These are phyloP conservation scores for Xestobium rufovillosum DNA, from an alignment of 2,888 invertebrate species.

Conservation along the genomic window DNA sequence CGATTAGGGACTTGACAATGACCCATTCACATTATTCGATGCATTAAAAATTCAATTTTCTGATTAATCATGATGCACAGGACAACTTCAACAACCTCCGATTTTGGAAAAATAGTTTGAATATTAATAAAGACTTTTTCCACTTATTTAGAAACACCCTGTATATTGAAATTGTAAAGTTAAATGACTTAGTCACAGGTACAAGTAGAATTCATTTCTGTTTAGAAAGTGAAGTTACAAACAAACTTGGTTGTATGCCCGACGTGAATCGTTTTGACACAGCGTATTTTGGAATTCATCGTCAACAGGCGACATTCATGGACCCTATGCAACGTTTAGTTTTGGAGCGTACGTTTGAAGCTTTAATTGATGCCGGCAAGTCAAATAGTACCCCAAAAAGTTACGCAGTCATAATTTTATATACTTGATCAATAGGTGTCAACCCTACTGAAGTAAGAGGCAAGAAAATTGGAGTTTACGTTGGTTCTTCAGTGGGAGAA, in stretches of 20 bases:
- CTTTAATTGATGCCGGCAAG: constrained; percentile 45
- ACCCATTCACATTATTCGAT: too few relatives aligned
- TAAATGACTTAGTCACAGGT: too few relatives aligned
- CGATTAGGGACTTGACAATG: too few relatives aligned
- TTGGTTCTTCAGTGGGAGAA: constrained; percentile 43
- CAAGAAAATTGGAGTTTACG: constrained; percentile 41
- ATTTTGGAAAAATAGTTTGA: too few relatives aligned
- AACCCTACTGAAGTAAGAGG: constrained; percentile 42
- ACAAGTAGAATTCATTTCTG: too few relatives aligned
- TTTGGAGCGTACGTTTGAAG: constrained; percentile 44
- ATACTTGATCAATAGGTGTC: constrained; percentile 32
- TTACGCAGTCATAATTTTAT: neutral
- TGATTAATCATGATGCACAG: too few relatives aligned
- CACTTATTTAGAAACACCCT: too few relatives aligned
- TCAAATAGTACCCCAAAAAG: neutral
- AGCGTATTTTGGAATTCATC: constrained; percentile 45
- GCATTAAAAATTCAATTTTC: too few relatives aligned
- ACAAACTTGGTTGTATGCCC: constrained; percentile 37
- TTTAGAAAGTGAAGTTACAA: constrained; percentile 37
- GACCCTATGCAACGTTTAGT: constrained; percentile 44
- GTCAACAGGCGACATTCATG: constrained; percentile 42
- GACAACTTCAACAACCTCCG: too few relatives aligned
- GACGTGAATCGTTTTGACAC: constrained; percentile 40
- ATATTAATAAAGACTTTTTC: too few relatives aligned
- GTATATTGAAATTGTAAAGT: too few relatives aligned